Base-by-base conservation (phyloP, 2,797 vertebrate genomes). In the Odontamblyopus rebecca region DNA sequence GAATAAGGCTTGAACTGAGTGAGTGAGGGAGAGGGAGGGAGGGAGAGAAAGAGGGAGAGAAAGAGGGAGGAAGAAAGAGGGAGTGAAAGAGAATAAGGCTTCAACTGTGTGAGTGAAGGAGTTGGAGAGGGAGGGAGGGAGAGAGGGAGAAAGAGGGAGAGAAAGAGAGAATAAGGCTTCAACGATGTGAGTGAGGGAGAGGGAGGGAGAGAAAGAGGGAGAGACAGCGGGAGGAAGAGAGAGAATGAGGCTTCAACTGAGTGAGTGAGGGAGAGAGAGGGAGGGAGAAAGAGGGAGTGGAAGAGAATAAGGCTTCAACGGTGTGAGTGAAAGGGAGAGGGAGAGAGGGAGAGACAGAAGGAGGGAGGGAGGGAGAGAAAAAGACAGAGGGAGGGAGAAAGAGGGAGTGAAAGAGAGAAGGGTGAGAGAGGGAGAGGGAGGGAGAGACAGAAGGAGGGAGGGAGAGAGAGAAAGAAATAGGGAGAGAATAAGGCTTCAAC, bases 391-490 rank as follows among this genome's bases (percentile, higher is more conserved):
- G 79, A 72, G 69, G 59, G 72, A 67, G 80, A 70, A 73, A 67
- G 71, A 70, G 69, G 68, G 67, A 15, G 78, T 65, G 71, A 69
- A 76, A 73, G 79, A 72, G 71, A 64, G 75, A 61, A 73, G 79
- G 70, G 71, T 65, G 82, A 71, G 75, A 65, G 74, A 70, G 63
- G 38, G 78, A 2, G 59, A n/a, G 59, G 3, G 59, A n/a, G 59
- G 9, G 59, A 32, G 32, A 32, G 5, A 35, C 5, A 35, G 6
- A 7, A 0, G 7, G 32, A 6, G 32, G 7, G 32, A 1, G 32
- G 6, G 6, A 35, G 32, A 6, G 32, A 7, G 32, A 7, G 29
- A 9, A 12, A 1, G 26, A 23, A 2, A 56, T n/a, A 23, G 5
- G 2, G 80, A 71, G 68, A 7, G 32, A 35, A 23, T 23, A 23